Base-by-base conservation (phyloP, 1,140 invertebrate genomes). In the Atta colombica region DNA sequence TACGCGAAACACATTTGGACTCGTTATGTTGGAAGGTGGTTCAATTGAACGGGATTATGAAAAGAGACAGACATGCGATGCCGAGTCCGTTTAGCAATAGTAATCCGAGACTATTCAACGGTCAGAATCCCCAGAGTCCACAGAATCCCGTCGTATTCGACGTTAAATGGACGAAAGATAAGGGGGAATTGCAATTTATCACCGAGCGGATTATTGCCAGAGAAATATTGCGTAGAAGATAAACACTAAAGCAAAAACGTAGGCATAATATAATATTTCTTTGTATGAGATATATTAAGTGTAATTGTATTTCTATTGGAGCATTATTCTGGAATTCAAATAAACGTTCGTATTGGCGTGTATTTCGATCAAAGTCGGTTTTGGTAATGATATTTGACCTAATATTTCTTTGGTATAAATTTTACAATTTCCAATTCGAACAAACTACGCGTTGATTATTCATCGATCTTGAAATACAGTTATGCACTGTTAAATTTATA, bases 31-130 rank as follows among this genome's bases (percentile, higher is more conserved):
- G 49, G 61, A 68, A 85, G 87, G 81, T 65, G 53, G 71, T 82
- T 75, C 74, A 81, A 88, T 88, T 82, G 87, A 86, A 88, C 60
- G 77, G 87, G 77, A 87, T 88, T 88, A 81, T 61, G 71, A 87
- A 75, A 74, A 49, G 74, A 88, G 87, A 85, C 58, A 81, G 81
- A 60, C 68, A 39, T 21, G 12, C 65, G 77, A 55, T 53, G 60
- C 31, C 58, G 58, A 84, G 66, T 58, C 51, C 69, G 69, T 65
- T 87, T 86, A 75, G 68, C 81, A 85, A 71, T 85, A 71, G 86
- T 86, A 87, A 87, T 86, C 74, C 65, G 85, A 87, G 86, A 84
- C 80, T 61, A 84, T 74, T 69, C 69, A 84, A 84, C 55, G 80
- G 80, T 61, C 55, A 58, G 55, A 60, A 61, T 84, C 80, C 69